Percentiles rank a stretch among this genome's conserved stretches.
Conservation (phyloP, 2,888 invertebrate genomes). For the Cactoblastis cactorum region DNA sequence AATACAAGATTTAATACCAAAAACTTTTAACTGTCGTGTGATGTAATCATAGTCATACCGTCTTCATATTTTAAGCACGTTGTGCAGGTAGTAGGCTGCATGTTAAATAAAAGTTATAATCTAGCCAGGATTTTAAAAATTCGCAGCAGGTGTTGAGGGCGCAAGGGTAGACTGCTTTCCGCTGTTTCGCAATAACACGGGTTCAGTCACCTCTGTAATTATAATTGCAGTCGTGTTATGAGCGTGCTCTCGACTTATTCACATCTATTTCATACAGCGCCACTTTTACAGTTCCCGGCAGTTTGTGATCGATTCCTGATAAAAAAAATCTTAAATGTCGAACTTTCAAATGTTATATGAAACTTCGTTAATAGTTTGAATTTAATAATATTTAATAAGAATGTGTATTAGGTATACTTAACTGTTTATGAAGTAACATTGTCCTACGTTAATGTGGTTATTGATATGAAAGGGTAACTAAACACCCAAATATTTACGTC, state of each 20-base stretch:
- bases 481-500: slow-evolving; percentile 49
- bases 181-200: slow-evolving; percentile 77
- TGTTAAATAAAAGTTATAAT: slow-evolving; percentile 64
- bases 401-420: background rate
- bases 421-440: background rate
- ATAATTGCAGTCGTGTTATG: slow-evolving; percentile 71
- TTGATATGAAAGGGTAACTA: slow-evolving; percentile 41
- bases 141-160: slow-evolving; percentile 67
- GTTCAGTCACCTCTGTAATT: slow-evolving; percentile 72
- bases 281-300: background rate
- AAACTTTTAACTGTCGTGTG: slow-evolving; percentile 47
- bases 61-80: slow-evolving; percentile 58
- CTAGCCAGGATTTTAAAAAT: slow-evolving; percentile 72
- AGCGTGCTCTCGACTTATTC: slow-evolving; percentile 59
- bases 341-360: no score
- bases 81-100: slow-evolving; percentile 53
- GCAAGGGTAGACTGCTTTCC: slow-evolving; percentile 73
- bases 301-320: background rate
- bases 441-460: slow-evolving; percentile 33
- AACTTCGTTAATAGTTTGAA: background rate
- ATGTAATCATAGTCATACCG: slow-evolving; percentile 59
- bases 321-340: background rate
- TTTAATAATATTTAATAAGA: background rate
- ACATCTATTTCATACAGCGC: slow-evolving; percentile 28
- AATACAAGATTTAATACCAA: no score